A percentile compares a stretch with the other conserved stretches of the same genome.
Evolutionary conservation across 2,797 vertebrate species (phyloP).

Genomic region (Cygnus olor): DNA sequence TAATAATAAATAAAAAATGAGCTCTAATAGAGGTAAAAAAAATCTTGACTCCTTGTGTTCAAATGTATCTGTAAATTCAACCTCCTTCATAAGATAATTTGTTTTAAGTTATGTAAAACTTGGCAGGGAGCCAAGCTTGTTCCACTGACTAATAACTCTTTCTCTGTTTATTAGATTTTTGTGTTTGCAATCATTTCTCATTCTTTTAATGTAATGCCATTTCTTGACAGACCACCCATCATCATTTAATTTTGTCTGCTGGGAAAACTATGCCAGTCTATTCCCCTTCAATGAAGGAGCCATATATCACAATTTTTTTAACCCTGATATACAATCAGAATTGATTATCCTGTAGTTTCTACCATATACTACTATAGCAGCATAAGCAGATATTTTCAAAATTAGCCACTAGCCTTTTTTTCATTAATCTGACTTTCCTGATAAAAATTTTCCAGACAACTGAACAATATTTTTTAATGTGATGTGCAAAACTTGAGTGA

Average conservation of each 20-base stretch:
- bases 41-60: neutral
- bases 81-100: neutral
- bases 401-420: neutral
- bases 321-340: neutral
- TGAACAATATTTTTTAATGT: neutral
- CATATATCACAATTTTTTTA: neutral
- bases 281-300: neutral
- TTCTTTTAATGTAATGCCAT: neutral
- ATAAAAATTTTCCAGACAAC: neutral
- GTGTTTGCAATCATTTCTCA: slow-evolving; percentile 20
- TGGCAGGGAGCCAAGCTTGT: neutral
- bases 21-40: neutral
- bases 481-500: neutral
- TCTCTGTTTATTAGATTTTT: slow-evolving; percentile 46
- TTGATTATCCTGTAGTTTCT: neutral
- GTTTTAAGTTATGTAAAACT: neutral
- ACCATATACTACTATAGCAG: neutral
- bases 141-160: slow-evolving; percentile 23
- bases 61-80: neutral
- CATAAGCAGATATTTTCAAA: neutral
- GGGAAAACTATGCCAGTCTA: slow-evolving; percentile 3
- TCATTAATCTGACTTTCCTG: neutral
- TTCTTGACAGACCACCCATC: slow-evolving; percentile 19
- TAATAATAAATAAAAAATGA: neutral
- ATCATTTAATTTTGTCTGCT: slow-evolving; percentile 37